phyloP scores from a whole-genome alignment of 2,888 invertebrate genomes.

The Lasioglossum lativentre region DNA sequence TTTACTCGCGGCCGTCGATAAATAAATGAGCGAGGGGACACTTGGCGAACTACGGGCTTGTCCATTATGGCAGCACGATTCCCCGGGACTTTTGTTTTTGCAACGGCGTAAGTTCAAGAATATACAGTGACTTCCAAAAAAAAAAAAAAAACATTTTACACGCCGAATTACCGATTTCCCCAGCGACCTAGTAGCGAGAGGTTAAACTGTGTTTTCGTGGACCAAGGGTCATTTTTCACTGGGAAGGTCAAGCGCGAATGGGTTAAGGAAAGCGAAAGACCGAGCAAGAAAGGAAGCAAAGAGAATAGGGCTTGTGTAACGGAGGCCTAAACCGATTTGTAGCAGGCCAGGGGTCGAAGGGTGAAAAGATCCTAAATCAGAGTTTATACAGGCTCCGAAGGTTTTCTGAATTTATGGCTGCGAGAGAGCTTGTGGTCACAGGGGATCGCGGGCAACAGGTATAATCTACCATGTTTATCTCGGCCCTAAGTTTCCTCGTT shows the following conservation, averaged over 20 bases:
- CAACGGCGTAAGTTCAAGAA: background rate
- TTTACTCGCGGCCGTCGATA: slow-evolving; percentile 13
- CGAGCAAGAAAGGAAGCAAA: slow-evolving; percentile 23
- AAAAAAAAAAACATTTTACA: background rate
- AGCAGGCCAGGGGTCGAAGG: slow-evolving; percentile 62
- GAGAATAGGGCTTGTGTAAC: slow-evolving; percentile 44
- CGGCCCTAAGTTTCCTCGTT: slow-evolving; percentile 58
- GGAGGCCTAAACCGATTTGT: slow-evolving; percentile 65
- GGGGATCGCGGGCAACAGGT: slow-evolving; percentile 64
- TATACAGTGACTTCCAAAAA: background rate
- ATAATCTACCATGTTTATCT: slow-evolving; percentile 66
- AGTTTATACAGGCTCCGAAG: slow-evolving; percentile 64
- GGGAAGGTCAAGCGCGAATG: background rate
- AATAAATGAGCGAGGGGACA: slow-evolving; percentile 19
- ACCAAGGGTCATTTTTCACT: background rate
- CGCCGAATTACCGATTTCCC: background rate
- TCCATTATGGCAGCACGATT: background rate
- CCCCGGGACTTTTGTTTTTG: background rate
- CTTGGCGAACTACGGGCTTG: background rate
- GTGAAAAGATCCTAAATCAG: slow-evolving; percentile 65
- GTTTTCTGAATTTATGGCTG: slow-evolving; percentile 67
- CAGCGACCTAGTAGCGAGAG: background rate
- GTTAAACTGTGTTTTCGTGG: background rate
- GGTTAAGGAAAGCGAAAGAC: slow-evolving; percentile 34
- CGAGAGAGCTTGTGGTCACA: slow-evolving; percentile 44